Evolutionary conservation across 64 coral and sea anemone species (phyloP).

Genomic region (Montipora capricornis): DNA sequence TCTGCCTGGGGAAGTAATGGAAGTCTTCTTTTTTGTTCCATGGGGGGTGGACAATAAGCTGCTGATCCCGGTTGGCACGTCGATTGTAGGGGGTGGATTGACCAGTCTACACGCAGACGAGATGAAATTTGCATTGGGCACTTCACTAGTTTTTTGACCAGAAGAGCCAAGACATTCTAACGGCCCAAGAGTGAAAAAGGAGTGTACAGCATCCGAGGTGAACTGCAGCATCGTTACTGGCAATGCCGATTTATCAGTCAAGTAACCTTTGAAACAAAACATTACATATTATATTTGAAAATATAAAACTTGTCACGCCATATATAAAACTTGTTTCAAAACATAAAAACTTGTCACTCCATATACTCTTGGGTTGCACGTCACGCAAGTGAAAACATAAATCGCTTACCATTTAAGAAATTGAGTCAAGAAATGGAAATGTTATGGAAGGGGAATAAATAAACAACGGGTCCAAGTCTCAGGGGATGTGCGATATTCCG

Average conservation of each 20-base stretch:
- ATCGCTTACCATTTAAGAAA: too few relatives aligned
- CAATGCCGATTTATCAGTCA: conserved; percentile 72
- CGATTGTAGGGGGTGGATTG: conserved; percentile 75
- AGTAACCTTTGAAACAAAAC: conserved; percentile 65
- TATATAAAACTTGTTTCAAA: too few relatives aligned
- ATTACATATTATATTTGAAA: not conserved
- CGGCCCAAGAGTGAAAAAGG: conserved; percentile 86
- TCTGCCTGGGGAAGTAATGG: conserved; percentile 9
- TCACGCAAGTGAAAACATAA: too few relatives aligned
- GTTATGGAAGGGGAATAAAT: too few relatives aligned
- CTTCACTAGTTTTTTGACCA: not conserved
- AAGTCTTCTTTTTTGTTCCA: not conserved
- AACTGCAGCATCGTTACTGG: conserved; percentile 85
- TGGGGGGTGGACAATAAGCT: not conserved
- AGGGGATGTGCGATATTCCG: too few relatives aligned
- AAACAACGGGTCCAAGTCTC: too few relatives aligned
- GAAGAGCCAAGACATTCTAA: conserved; percentile 82
- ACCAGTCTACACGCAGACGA: conserved; percentile 73
- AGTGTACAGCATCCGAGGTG: conserved; percentile 61
- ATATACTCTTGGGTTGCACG: too few relatives aligned
- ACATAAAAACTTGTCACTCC: too few relatives aligned
- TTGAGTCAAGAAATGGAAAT: too few relatives aligned
- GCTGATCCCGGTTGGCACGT: not conserved
- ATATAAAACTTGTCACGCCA: not conserved
- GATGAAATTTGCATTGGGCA: conserved; percentile 67